These are phyloP conservation scores for Lycocerus yunnanus DNA, from an alignment of 2,888 invertebrate species.

Conservation along the genomic window DNA sequence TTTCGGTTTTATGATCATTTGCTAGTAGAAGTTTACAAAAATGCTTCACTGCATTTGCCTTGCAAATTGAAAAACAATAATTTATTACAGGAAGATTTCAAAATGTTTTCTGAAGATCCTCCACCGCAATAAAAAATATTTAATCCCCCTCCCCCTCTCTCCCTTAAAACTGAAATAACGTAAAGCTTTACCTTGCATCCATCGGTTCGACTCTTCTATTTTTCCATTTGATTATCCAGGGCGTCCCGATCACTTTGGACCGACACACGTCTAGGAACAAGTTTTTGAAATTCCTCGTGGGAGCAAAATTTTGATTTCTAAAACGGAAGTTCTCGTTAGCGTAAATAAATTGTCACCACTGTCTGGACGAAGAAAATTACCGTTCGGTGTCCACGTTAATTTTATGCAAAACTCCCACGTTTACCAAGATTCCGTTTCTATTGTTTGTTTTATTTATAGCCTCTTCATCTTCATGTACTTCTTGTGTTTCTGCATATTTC, in stretches of 20 bases:
- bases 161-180: background rate
- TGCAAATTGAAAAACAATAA: no score
- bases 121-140: no score
- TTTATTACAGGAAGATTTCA: no score
- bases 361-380: background rate
- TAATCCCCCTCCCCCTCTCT: no score
- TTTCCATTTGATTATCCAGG: constrained; percentile 20
- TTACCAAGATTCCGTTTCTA: background rate
- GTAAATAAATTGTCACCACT: background rate
- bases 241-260: background rate
- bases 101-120: no score
- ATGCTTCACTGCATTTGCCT: no score
- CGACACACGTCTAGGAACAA: background rate
- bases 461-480: background rate
- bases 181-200: constrained; percentile 8
- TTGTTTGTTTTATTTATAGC: background rate
- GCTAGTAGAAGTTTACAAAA: no score
- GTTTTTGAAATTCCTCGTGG: background rate
- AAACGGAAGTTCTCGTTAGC: background rate
- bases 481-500: background rate
- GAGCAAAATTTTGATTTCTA: constrained; percentile 2
- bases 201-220: constrained; percentile 18
- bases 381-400: background rate
- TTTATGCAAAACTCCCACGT: background rate
- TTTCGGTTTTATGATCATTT: no score